phyloP scores from a whole-genome alignment of 2,113 vertebrate species.

The Odocoileus virginianus region DNA sequence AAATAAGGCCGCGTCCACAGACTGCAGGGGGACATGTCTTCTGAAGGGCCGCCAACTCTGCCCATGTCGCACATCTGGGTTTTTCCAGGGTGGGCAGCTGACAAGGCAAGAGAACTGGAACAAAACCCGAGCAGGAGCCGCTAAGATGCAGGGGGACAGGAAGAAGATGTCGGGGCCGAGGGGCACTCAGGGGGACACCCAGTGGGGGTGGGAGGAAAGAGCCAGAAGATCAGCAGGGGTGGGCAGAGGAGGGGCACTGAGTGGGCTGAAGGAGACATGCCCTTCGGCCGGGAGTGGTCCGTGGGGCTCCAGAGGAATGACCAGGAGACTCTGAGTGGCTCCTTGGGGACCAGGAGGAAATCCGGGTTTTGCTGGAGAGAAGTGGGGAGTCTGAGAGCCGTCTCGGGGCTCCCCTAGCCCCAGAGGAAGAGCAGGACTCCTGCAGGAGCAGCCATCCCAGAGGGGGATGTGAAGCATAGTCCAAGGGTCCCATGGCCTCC shows the following conservation, averaged over 20 bases:
- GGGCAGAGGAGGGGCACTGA: not conserved
- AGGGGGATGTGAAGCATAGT: fast-evolving
- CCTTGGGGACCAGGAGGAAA: not conserved
- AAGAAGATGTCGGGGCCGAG: not conserved
- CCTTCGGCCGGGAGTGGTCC: not conserved
- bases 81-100: not conserved
- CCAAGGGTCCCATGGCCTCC: not conserved
- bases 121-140: fast-evolving
- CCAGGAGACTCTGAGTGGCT: not conserved
- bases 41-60: not conserved
- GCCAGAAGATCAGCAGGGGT: fast-evolving
- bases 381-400: not conserved
- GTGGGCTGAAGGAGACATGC: fast-evolving
- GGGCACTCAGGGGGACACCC: fast-evolving
- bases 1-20: too few species aligned
- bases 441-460: not conserved
- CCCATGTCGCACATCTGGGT: fast-evolving
- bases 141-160: not conserved
- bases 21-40: not conserved
- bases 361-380: not conserved
- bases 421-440: not conserved
- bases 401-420: too few species aligned
- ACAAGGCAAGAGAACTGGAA: too few species aligned
- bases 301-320: not conserved
- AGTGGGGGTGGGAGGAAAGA: fast-evolving